phyloP scores from a whole-genome alignment of 2,797 vertebrate species.

The Galaxias olidus region DNA sequence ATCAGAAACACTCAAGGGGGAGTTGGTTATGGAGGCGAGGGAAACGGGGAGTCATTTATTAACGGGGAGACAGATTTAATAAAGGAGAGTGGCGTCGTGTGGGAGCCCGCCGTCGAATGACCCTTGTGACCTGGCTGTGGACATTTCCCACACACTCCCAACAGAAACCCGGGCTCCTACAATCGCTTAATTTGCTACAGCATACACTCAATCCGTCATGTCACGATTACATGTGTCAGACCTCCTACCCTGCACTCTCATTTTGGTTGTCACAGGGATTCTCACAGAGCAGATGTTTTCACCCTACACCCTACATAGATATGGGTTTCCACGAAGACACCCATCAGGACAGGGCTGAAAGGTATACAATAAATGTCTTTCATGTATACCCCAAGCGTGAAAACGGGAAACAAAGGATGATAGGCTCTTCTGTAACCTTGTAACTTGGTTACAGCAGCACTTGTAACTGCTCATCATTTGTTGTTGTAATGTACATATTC shows the following conservation, averaged over 20 bases:
- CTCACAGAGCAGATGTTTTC: slow-evolving; percentile 29
- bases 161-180: slow-evolving; percentile 20
- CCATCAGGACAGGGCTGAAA: too few species aligned
- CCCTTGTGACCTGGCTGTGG: slow-evolving; percentile 44
- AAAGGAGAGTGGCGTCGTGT: too few species aligned
- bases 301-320: slow-evolving; percentile 41
- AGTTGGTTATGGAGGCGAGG: too few species aligned
- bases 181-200: slow-evolving; percentile 46
- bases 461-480: too few species aligned
- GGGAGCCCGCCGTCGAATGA: slow-evolving; percentile 30
- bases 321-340: slow-evolving; percentile 4
- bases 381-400: too few species aligned
- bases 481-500: too few species aligned
- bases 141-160: slow-evolving; percentile 53
- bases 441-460: too few species aligned
- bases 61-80: background rate
- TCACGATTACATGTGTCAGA: slow-evolving; percentile 37
- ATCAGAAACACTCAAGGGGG: too few species aligned
- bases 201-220: slow-evolving; percentile 44
- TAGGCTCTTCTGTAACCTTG: too few species aligned
- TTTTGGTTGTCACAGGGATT: slow-evolving; percentile 31
- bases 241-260: slow-evolving; percentile 34
- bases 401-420: too few species aligned
- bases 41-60: too few species aligned
- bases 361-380: too few species aligned